Evolutionary conservation across 92 coral and sea anemone genomes (phyloP).

Genomic region (Metridium senile): DNA sequence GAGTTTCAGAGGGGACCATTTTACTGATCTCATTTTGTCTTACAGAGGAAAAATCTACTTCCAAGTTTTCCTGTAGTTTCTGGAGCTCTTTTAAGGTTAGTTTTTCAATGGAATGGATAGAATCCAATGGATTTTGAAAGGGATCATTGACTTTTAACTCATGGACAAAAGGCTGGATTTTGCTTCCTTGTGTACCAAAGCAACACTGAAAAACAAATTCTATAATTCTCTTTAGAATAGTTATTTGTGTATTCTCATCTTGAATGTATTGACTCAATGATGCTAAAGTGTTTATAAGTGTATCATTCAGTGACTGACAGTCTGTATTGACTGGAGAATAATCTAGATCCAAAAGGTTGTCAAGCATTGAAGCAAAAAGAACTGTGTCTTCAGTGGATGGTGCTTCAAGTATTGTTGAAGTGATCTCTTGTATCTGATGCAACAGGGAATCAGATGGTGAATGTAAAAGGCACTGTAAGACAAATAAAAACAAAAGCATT

Average conservation of each 20-base stretch:
- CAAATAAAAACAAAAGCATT: not conserved
- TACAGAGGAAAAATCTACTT: not conserved
- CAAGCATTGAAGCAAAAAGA: constrained; percentile 28
- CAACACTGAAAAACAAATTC: constrained; percentile 1
- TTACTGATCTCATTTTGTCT: not conserved
- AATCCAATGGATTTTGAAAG: not conserved
- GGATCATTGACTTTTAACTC: not conserved
- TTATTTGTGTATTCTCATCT: not conserved
- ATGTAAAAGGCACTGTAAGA: constrained; percentile 19
- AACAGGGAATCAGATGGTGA: not conserved
- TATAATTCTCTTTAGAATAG: constrained; percentile 4
- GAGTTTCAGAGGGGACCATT: not conserved
- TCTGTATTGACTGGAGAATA: not conserved
- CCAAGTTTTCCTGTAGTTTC: not conserved
- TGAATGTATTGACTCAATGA: not conserved
- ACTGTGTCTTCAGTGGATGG: constrained; percentile 8
- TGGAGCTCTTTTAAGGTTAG: not conserved
- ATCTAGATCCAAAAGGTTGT: constrained; percentile 2
- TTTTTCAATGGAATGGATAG: not conserved
- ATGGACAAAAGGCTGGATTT: not conserved
- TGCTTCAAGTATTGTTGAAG: not conserved
- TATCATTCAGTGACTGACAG: not conserved
- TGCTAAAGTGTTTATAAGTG: constrained; percentile 2
- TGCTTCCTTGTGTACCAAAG: not conserved
- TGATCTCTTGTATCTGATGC: not conserved